Percentiles rank a stretch among this genome's conserved stretches.
Conservation (phyloP, 2,113 vertebrate species). For the Calypte anna region DNA sequence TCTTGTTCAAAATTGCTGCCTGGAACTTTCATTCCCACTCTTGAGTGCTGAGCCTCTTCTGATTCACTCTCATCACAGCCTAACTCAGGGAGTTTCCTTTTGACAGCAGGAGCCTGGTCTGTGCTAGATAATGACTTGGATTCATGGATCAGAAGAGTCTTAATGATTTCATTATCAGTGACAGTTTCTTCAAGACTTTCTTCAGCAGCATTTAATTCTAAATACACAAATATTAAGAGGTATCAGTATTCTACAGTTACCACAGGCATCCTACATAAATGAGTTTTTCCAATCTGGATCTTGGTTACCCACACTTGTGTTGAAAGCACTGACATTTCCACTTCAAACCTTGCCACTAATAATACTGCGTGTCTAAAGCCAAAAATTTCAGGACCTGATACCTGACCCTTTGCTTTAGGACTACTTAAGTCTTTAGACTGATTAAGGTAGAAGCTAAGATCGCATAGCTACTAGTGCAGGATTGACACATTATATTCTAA, state of each 20-base stretch:
- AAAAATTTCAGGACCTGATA: neutral
- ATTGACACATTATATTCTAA: neutral
- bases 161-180: slow-evolving; percentile 58
- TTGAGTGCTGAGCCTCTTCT: neutral
- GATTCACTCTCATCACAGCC: slow-evolving; percentile 8
- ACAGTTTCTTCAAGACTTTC: neutral
- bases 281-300: neutral
- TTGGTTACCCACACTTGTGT: neutral
- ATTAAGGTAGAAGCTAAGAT: neutral
- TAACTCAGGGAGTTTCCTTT: neutral
- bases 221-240: neutral
- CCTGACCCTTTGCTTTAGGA: neutral
- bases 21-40: neutral
- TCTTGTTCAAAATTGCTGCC: neutral
- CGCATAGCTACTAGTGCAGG: neutral
- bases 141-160: slow-evolving; percentile 69
- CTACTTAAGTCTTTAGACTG: neutral
- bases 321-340: neutral
- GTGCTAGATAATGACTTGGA: neutral
- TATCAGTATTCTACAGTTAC: neutral
- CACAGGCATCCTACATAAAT: neutral
- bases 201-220: slow-evolving; percentile 9
- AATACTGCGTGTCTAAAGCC: neutral
- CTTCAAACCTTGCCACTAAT: neutral
- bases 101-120: neutral